A percentile compares a stretch with the other conserved stretches of the same genome.
phyloP scores from a whole-genome alignment of 2,113 vertebrate genomes.

The Thamnophis sirtalis region DNA sequence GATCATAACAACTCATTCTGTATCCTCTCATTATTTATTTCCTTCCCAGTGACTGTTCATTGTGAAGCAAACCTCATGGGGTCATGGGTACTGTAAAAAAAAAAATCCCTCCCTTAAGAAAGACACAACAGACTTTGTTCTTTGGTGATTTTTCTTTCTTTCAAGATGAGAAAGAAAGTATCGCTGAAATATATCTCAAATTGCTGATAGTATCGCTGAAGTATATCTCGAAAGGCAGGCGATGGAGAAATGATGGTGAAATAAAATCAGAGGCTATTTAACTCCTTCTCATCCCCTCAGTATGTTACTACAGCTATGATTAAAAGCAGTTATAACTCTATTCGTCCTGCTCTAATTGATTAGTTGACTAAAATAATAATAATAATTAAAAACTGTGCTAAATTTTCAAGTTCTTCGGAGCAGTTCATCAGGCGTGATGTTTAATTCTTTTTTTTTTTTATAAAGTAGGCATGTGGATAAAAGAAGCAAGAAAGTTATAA shows the following conservation, averaged over 20 bases:
- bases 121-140: slow-evolving; percentile 23
- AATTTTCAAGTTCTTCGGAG: not conserved
- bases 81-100: accelerated
- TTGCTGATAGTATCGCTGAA: too few relatives aligned
- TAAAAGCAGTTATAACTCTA: not conserved
- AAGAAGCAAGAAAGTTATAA: not conserved
- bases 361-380: not conserved
- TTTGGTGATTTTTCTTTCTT: not conserved
- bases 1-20: slow-evolving; percentile 2
- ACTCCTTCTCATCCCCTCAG: not conserved
- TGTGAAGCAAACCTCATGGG: not conserved
- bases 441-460: not conserved
- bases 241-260: not conserved
- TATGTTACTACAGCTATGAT: not conserved
- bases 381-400: not conserved
- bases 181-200: too few relatives aligned
- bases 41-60: not conserved
- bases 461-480: not conserved
- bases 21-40: not conserved
- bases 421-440: not conserved
- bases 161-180: not conserved
- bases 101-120: slow-evolving; percentile 17
- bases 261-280: not conserved
- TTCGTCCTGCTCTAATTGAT: not conserved
- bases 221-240: not conserved